A percentile compares a stretch with the other conserved stretches of the same genome.
Conservation (phyloP, 1,140 invertebrate species). For the Cotesia typhae region DNA sequence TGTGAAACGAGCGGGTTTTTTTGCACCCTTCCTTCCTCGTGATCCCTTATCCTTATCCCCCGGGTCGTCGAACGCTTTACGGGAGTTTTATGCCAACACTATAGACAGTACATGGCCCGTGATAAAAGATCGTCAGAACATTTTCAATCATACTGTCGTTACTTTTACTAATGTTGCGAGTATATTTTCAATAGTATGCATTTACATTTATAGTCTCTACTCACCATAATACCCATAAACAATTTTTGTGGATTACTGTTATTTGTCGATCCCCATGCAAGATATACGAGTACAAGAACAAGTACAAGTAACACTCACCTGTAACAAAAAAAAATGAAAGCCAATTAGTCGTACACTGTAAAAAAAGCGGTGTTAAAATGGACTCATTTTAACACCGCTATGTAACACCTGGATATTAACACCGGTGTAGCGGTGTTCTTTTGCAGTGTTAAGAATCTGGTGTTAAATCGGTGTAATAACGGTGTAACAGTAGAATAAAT, state of each 20-base stretch:
- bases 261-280: too few relatives aligned
- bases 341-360: constrained; percentile 45
- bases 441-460: too few relatives aligned
- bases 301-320: constrained; percentile 16
- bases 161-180: constrained; percentile 2
- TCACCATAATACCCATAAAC: not conserved
- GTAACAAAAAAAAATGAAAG: constrained; percentile 30
- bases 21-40: not conserved
- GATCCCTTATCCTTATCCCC: constrained; percentile 1
- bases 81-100: constrained; percentile 39
- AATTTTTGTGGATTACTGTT: not conserved
- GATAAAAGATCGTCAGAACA: constrained; percentile 27
- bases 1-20: not conserved
- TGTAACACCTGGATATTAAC: too few relatives aligned
- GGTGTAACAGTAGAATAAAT: too few relatives aligned
- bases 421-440: too few relatives aligned
- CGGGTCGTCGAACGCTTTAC: constrained; percentile 41
- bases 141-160: constrained; percentile 18
- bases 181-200: not conserved
- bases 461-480: too few relatives aligned
- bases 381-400: too few relatives aligned
- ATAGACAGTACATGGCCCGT: constrained; percentile 33
- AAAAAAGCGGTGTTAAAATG: too few relatives aligned
- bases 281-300: too few relatives aligned
- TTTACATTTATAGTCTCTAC: not conserved